These are phyloP conservation scores for Mungos mungo DNA, from an alignment of 2,113 vertebrate species.

Conservation along the genomic window DNA sequence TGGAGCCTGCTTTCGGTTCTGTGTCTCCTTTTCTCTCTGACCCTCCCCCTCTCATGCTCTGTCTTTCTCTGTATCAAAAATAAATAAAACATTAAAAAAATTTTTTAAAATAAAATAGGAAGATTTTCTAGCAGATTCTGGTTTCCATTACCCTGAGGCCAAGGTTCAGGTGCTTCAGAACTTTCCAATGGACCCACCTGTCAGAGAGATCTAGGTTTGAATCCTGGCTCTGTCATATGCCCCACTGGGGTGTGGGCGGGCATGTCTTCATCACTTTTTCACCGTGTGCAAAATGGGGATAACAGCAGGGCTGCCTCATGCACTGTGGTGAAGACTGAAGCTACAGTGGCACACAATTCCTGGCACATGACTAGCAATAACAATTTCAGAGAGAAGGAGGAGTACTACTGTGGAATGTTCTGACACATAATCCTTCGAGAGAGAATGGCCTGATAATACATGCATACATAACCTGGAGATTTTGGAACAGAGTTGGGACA, in stretches of 20 bases:
- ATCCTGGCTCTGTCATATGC: not conserved
- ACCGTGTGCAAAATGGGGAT: not conserved
- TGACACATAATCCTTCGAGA: not conserved
- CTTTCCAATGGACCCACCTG: not conserved
- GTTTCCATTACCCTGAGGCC: not conserved
- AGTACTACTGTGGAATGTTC: not conserved
- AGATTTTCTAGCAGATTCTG: not conserved
- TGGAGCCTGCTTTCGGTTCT: too few species aligned
- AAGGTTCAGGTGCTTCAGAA: not conserved
- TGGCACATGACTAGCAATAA: not conserved
- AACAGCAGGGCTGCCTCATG: not conserved
- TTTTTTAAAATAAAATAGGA: too few species aligned
- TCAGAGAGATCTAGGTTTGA: not conserved
- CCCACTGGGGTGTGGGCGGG: not conserved
- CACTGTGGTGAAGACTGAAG: not conserved
- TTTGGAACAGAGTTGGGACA: not conserved
- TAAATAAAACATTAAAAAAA: too few species aligned
- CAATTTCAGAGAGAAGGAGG: not conserved
- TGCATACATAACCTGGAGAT: not conserved
- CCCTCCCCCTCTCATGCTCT: too few species aligned
- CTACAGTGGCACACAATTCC: not conserved
- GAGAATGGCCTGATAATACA: not conserved
- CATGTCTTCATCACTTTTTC: not conserved
- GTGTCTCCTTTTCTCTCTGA: too few species aligned
- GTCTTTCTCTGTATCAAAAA: too few species aligned